These are phyloP conservation scores for Pipa parva DNA, from an alignment of 2,113 vertebrate species.

Conservation along the genomic window DNA sequence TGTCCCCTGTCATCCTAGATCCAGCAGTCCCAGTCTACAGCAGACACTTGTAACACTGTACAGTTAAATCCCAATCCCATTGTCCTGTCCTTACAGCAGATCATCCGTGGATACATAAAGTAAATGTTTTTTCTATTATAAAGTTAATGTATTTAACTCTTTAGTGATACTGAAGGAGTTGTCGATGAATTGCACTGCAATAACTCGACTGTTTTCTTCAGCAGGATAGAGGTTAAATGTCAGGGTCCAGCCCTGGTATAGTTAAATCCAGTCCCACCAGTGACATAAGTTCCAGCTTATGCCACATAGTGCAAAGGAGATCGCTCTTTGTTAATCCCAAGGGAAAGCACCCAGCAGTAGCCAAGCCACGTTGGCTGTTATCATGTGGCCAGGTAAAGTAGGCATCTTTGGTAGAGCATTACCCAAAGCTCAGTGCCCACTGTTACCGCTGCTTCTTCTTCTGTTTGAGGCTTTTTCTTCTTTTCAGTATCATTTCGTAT, in stretches of 20 bases:
- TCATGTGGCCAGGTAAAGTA: background rate
- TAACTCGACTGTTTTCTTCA: background rate
- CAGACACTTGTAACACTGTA: background rate
- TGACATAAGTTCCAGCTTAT: background rate
- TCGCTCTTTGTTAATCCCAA: slow-evolving; percentile 1
- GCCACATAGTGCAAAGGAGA: slow-evolving; percentile 17
- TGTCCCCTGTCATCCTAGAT: background rate
- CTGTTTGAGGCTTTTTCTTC: slow-evolving; percentile 88
- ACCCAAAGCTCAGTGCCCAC: background rate
- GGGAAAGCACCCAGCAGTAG: background rate
- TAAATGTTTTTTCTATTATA: background rate
- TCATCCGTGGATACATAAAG: background rate
- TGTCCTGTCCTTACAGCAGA: background rate
- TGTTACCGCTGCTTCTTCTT: slow-evolving; percentile 86
- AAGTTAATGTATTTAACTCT: background rate
- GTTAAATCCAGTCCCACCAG: background rate
- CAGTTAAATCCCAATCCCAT: background rate
- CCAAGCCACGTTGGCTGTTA: slow-evolving; percentile 4
- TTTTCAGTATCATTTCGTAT: slow-evolving; percentile 93
- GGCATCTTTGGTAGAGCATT: slow-evolving; percentile 27
- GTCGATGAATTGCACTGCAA: slow-evolving; percentile 28
- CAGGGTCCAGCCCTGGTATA: slow-evolving; percentile 35
- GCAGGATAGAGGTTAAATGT: background rate
- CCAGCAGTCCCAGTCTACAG: background rate
- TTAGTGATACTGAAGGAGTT: background rate